Percentiles rank a stretch among this genome's conserved stretches.
These are phyloP conservation scores for Pyrgus malvae DNA, from an alignment of 2,888 invertebrate species.

Conservation along the genomic window DNA sequence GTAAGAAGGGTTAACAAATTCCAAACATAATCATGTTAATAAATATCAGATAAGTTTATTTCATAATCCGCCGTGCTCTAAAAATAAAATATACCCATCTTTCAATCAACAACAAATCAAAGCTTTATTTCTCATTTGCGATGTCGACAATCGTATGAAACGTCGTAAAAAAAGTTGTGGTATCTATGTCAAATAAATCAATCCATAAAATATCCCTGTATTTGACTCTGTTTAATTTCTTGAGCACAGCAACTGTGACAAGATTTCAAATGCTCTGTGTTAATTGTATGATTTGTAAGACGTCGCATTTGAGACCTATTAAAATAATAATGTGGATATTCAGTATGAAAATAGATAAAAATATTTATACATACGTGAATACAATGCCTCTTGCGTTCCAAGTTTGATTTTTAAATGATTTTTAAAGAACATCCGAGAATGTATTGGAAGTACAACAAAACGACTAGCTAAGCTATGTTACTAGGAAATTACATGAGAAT, in stretches of 20 bases:
- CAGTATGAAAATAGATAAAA: constrained; percentile 76
- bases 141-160: constrained; percentile 41
- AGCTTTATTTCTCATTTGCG: constrained; percentile 62
- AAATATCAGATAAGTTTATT: too few species aligned
- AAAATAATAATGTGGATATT: constrained; percentile 57
- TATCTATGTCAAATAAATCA: constrained; percentile 58
- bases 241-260: constrained; percentile 68
- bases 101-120: constrained; percentile 77
- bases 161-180: constrained; percentile 43
- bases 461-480: constrained; percentile 3
- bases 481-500: constrained; percentile 8
- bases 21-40: too few species aligned
- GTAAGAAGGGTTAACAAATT: too few species aligned
- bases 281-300: constrained; percentile 27
- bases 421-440: constrained; percentile 18
- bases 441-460: neutral
- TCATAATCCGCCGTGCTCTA: constrained; percentile 7
- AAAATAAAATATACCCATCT: constrained; percentile 45
- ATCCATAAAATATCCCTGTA: constrained; percentile 80
- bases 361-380: constrained; percentile 56
- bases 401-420: constrained; percentile 7
- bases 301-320: constrained; percentile 55
- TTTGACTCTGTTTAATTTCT: constrained; percentile 77
- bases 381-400: constrained; percentile 49
- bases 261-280: constrained; percentile 56